Evolutionary conservation across 2,888 invertebrate genomes (phyloP), one percentile per base, ranked within the genome.

Genomic region (Tubiluchus corallicola): DNA sequence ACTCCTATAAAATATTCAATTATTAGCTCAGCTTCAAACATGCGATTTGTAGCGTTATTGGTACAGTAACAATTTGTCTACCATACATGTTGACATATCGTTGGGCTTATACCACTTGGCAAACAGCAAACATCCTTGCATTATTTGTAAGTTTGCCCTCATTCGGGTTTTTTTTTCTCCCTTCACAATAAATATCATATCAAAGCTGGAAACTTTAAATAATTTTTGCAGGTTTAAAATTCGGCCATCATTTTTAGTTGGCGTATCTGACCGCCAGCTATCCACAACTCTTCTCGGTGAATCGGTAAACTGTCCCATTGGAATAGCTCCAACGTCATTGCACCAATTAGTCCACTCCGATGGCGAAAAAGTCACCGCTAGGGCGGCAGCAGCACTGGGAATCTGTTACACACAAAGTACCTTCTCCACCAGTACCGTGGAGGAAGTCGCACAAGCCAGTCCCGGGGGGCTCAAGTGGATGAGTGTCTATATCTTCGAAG

Each of bases 401-500:
- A 29, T 29, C 9, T 29, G 29, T n/a, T 29, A 9, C n/a, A 29
- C 29, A 9, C 29, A 29, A n/a, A 29, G 29, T 29, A 29, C 9
- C 29, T 29, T 29, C 29, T 29, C 29, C 29, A 29, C 9, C n/a
- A 29, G n/a, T 9, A 29, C 9, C 29, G 29, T 29, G n/a, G 9
- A 9, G 9, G 29, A 29, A n/a, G 76, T 90, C 1, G 80, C 83
- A 0, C 61, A 69, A 47, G 78, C 76, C 1, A 53, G 49, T 3
- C 53, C 55, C 2, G 54, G 50, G 2, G 76, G 75, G 0, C 67
- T 74, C 16, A 82, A 82, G 60, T 90, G 87, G 85, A 85, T 87
- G 61, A 87, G 94, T 64, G 71, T 92, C 1, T 92, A 90, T 60
- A 78, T 92, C 51, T 87, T 83, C 62, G 79, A 72, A 40, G 54